Conservation (phyloP, 2,888 invertebrate species). For the Ophonus ardosiacus region DNA sequence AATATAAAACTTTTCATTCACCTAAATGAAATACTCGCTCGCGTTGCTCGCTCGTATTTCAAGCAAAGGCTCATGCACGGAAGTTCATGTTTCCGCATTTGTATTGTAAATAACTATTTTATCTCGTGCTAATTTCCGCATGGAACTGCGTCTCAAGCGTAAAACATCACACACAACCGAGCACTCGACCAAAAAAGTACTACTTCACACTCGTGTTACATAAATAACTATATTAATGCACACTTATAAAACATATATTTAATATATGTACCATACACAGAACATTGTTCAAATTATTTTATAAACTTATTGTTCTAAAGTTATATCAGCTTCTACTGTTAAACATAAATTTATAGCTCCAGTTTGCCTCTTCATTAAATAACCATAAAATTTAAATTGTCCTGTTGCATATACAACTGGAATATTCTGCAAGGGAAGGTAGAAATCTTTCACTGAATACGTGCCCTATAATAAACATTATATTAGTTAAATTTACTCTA, state of each 20-base stretch:
- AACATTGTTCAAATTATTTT: neutral
- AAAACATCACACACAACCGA: too few species aligned
- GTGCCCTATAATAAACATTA: neutral
- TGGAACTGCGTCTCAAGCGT: too few species aligned
- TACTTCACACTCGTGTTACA: too few species aligned
- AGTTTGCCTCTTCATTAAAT: neutral
- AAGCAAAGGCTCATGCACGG: too few species aligned
- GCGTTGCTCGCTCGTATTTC: too few species aligned
- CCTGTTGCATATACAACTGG: constrained; percentile 26
- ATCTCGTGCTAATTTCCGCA: too few species aligned
- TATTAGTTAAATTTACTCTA: neutral
- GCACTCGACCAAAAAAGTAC: too few species aligned
- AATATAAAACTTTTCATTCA: too few species aligned
- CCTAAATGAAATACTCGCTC: too few species aligned
- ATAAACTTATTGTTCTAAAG: neutral
- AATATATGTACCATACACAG: neutral
- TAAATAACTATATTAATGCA: neutral
- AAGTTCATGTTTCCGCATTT: too few species aligned
- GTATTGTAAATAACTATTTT: too few species aligned
- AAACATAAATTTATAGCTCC: neutral
- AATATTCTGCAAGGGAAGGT: neutral
- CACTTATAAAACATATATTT: neutral
- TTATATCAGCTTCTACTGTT: neutral
- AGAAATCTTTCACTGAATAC: neutral
- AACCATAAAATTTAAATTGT: neutral